These are phyloP conservation scores for Paracentrotus lividus DNA, from an alignment of 53 echinoderm and acorn worm genomes.

Conservation along the genomic window DNA sequence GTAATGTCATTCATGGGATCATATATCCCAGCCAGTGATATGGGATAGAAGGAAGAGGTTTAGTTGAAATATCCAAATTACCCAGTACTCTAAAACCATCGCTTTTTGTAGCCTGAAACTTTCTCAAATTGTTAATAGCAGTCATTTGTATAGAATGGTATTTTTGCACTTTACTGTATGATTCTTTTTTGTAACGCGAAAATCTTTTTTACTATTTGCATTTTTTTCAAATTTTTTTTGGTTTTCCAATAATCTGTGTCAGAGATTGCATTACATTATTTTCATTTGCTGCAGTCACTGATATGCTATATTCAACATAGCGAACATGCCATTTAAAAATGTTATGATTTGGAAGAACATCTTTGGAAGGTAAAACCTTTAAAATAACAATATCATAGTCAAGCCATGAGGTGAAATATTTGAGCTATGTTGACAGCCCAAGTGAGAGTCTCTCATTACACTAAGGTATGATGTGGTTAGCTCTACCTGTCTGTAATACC, in stretches of 20 bases:
- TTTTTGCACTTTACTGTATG: neutral
- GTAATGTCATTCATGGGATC: neutral
- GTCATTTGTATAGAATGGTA: neutral
- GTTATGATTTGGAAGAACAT: neutral
- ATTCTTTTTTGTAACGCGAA: neutral
- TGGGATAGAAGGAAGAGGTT: neutral
- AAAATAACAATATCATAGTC: neutral
- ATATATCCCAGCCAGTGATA: neutral
- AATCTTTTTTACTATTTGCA: neutral
- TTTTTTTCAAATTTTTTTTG: neutral
- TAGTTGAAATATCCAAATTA: neutral
- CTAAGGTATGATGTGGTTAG: conserved; percentile 9
- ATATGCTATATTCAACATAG: neutral
- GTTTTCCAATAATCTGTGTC: neutral
- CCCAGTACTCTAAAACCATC: neutral
- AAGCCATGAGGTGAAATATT: neutral
- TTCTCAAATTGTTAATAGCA: neutral
- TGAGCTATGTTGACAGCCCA: conserved; percentile 32
- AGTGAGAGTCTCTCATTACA: conserved; percentile 45
- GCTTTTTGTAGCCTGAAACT: neutral
- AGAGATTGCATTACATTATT: neutral
- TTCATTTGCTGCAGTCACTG: neutral
- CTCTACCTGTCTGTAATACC: neutral
- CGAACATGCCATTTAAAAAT: neutral
- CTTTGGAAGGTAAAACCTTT: neutral